Evolutionary conservation across 2,888 invertebrate genomes (phyloP), one percentile per base, ranked within the genome.

Genomic region (Melieria crassipennis): DNA sequence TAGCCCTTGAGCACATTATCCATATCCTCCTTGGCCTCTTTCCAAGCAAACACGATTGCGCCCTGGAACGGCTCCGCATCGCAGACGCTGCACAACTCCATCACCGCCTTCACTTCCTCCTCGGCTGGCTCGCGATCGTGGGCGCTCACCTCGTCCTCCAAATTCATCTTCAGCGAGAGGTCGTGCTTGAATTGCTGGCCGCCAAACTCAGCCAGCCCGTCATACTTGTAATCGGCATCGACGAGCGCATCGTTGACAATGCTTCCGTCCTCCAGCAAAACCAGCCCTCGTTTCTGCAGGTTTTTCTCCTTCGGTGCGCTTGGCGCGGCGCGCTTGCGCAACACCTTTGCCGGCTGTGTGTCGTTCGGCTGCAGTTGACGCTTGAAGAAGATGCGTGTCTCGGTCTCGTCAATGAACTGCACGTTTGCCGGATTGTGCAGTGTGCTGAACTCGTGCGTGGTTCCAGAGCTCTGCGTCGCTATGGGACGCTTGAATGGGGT

Each of bases 41-140:
- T 91, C 95, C 95, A 95, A 7, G 92, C 92, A 50, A 95, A 89
- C 4, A 94, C 89, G 30, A 94, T 88, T 7, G 94, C 94, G 79
- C 93, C 93, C 75, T 91, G 91, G 86, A 95, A 95, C 0, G 95
- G 94, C 81, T 94, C 94, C 0, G 89, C 86, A 30, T 91, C 89
- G 79, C 94, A 95, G 1, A 91, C 92, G 71, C 91, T 90, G 85
- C 95, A 95, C 3, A 94, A 88, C 77, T 91, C 89, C 92, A 94
- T 92, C 0, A 94, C 93, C 9, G 92, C 92, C 78, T 89, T 91
- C 0, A 94, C 94, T 85, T 94, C 94, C 47, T 92, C 93, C 83
- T 94, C 94, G 0, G 94, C 94, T 0, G 94, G 94, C 79, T 94
- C 94, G 57, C 93, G 88, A 79, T 93, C 94, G 73, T 93, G 92